These are phyloP conservation scores for Laticauda colubrina DNA, from an alignment of 2,113 vertebrate species.

Conservation along the genomic window DNA sequence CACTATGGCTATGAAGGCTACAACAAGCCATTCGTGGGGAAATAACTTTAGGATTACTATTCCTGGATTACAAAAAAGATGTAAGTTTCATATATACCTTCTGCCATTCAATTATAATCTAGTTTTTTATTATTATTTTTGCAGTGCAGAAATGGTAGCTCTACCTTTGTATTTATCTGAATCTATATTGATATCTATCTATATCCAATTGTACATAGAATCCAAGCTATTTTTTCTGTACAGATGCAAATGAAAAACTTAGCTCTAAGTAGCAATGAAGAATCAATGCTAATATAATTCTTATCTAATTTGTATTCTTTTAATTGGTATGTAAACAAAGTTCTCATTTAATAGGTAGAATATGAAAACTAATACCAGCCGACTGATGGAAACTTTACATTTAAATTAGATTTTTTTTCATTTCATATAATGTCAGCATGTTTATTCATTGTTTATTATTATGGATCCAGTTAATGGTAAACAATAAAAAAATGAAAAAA, in stretches of 20 bases:
- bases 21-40: neutral
- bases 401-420: neutral
- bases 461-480: neutral
- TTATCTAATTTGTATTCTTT: neutral
- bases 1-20: neutral
- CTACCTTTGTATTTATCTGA: neutral
- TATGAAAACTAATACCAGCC: neutral
- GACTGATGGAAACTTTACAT: neutral
- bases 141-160: neutral
- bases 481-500: neutral
- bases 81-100: neutral
- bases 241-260: neutral
- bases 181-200: neutral
- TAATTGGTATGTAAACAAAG: neutral
- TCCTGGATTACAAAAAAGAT: neutral
- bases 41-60: neutral
- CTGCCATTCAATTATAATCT: neutral
- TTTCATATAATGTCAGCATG: neutral
- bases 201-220: neutral
- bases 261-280: neutral
- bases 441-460: neutral
- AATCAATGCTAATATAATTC: neutral
- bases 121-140: neutral
- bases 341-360: neutral
- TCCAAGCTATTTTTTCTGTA: neutral